Base-by-base conservation (phyloP, 2,797 vertebrate genomes). In the Labroides dimidiatus region DNA sequence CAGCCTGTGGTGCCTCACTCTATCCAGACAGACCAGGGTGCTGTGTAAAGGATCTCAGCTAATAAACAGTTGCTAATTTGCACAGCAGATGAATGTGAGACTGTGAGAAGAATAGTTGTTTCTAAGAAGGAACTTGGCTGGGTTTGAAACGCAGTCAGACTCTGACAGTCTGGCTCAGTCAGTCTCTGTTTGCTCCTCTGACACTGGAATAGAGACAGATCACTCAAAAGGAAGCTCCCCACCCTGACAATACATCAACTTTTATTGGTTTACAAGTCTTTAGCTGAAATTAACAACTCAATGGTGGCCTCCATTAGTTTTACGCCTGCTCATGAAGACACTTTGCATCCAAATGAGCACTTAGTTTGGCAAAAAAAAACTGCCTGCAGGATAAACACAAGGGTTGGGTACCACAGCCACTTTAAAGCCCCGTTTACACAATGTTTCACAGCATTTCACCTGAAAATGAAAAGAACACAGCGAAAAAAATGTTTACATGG, bases 201-300 rank as follows among this genome's bases (percentile, higher is more conserved):
- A 64, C 1, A 19, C 44, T 67, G 39, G 51, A 72, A 55, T 43
- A 84, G 47, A 83, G 77, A 78, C 70, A 24, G 72, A 65, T 62
- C 78, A 62, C 60, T 80, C 66, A 80, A 85, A 74, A 52, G 68
- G 50, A 67, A 62, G 56, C 77, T 63, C 51, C 77, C 59, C 37
- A 59, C 36, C 27, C 7, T 52, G 50, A 64, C 45, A 76, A 77
- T 81, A 66, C 75, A 80, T 85, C 70, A 71, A 30, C 60, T 45
- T 81, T 81, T 78, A 85, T 72, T 76, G 71, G 73, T 82, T 89
- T 76, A 73, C 57, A 37, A 82, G 67, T 64, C 64, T 85, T 88
- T 74, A 56, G 48, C 45, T 56, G 36, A 75, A 75, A 77, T 78
- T 49, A 83, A 81, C 73, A 78, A 78, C 42, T 72, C 63, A 87